phyloP scores from a whole-genome alignment of 2,113 vertebrate species.

The Vidua macroura region DNA sequence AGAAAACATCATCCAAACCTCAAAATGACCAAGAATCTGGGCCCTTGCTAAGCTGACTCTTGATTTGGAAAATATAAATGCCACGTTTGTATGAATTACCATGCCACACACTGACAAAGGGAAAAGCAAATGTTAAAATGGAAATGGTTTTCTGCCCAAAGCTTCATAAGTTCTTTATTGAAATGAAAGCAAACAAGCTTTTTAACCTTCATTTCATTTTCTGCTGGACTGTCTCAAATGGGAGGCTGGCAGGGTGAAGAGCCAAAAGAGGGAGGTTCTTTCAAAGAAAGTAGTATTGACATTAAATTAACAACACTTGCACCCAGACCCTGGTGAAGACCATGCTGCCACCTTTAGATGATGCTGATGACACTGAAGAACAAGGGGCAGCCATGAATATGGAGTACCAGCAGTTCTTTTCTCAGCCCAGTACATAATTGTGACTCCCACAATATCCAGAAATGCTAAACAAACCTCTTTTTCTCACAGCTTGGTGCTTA shows the following conservation, averaged over 20 bases:
- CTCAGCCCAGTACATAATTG: background rate
- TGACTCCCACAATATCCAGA: background rate
- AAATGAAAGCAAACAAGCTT: background rate
- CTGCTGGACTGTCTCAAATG: background rate
- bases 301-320: background rate
- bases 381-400: fast-evolving
- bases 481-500: background rate
- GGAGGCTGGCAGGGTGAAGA: background rate
- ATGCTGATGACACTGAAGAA: background rate
- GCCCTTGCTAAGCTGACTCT: background rate
- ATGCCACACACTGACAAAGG: background rate
- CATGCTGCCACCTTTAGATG: background rate
- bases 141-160: background rate
- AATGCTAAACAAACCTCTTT: background rate
- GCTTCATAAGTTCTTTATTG: background rate
- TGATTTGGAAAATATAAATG: background rate
- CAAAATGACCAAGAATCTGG: background rate
- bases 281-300: background rate
- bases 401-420: background rate
- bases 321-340: background rate
- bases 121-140: background rate
- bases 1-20: background rate
- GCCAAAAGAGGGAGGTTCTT: background rate
- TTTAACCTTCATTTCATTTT: background rate
- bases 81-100: background rate